Evolutionary conservation across 2,888 invertebrate species (phyloP), one percentile per base, ranked within the genome.

Genomic region (Lasiommata megera): DNA sequence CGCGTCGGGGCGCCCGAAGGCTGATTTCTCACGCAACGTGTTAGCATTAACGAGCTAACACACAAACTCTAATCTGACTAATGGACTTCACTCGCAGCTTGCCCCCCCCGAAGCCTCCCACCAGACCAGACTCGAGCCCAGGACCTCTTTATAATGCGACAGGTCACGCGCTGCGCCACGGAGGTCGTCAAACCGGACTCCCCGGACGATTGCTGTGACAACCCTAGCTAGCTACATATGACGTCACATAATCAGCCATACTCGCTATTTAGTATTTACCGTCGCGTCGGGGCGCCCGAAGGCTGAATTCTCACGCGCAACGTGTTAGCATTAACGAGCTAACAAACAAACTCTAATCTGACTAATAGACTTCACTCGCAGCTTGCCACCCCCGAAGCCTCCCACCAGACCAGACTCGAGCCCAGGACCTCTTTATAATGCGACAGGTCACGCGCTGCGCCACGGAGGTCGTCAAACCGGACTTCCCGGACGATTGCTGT

Each of bases 11-110:
- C 44, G 50, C 16, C 18, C 28, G 3, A 14, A 23, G 48, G 23
- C 23, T 41, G 38, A 48, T 11, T 60, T 56, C 56, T 56, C 53
- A 60, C 60, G 56, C 37, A 37, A 1, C 37, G 18, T 48, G 48
- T 48, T 37, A 36, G 48, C 23, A 48, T 37, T 48, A 37, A 41
- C 47, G 40, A 18, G 18, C 16, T 29, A 28, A 37, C 43, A 36
- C 37, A 56, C 44, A 36, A 44, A 51, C 29, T 50, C 1, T 43
- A 56, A 56, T 56, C 43, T 50, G 43, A 37, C 17, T 44, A 51
- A 44, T 51, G 37, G 48, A 48, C 36, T 36, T 37, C 23, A 48
- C 48, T 37, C 16, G 37, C 18, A 23, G 36, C 48, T 48, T 23
- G 8, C 9, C 8, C 16, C 6, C 38, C 18, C 6, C 6, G 11